Evolutionary conservation across 2,888 invertebrate genomes (phyloP).

Genomic region (Myopa tessellatipennis): DNA sequence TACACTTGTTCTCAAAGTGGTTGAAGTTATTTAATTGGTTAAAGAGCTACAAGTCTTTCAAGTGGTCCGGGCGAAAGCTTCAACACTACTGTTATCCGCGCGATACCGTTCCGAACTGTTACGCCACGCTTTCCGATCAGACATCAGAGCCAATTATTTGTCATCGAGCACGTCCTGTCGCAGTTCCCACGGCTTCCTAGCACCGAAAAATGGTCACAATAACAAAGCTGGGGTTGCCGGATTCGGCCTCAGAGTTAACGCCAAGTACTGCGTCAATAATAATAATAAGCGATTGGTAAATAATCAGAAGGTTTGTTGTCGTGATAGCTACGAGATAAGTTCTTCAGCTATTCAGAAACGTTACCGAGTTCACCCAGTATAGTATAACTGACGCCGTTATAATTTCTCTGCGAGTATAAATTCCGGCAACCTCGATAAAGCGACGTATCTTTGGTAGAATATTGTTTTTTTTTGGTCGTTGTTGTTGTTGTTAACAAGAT

Average conservation of each 20-base stretch:
- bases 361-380: no score
- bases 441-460: no score
- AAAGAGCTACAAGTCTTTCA: no score
- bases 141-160: neutral
- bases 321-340: neutral
- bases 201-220: neutral
- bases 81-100: neutral
- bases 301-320: constrained; percentile 5
- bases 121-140: neutral
- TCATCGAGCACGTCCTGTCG: constrained; percentile 29
- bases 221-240: neutral
- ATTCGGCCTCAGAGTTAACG: neutral
- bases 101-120: neutral
- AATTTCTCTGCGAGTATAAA: no score
- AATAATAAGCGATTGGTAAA: neutral
- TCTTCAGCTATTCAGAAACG: no score
- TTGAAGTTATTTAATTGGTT: no score
- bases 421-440: no score
- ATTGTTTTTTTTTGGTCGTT: neutral
- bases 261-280: no score
- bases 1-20: no score
- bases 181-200: constrained; percentile 45
- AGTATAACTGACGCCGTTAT: no score
- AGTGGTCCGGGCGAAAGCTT: no score
- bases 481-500: constrained; percentile 15